Conservation (phyloP, 2,797 vertebrate genomes). For the Lycodopsis pacificus region DNA sequence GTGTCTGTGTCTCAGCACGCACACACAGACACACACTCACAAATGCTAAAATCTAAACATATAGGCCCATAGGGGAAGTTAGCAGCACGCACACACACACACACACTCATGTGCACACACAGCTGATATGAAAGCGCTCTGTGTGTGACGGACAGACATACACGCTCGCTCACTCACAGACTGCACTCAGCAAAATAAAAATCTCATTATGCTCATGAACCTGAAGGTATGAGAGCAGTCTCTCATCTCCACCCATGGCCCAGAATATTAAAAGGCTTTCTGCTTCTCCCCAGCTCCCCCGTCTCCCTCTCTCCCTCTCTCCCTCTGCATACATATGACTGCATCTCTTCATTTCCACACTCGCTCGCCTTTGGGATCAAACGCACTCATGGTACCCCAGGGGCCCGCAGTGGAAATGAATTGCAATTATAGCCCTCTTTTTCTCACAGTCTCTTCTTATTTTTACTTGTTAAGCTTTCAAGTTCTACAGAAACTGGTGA, state of each 20-base stretch:
- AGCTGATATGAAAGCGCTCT: constrained; percentile 46
- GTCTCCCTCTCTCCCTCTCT: constrained; percentile 35
- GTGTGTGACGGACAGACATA: constrained; percentile 30
- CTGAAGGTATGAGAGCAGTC: constrained; percentile 84
- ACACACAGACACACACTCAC: constrained; percentile 41
- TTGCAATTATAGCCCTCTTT: constrained; percentile 87
- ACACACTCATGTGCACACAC: constrained; percentile 9
- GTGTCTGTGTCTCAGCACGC: constrained; percentile 22
- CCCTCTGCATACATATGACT: constrained; percentile 72
- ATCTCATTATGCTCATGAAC: constrained; percentile 85
- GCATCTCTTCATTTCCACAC: constrained; percentile 68
- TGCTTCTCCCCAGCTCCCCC: constrained; percentile 44
- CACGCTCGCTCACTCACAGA: constrained; percentile 43
- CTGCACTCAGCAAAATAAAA: constrained; percentile 79
- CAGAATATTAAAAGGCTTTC: constrained; percentile 82
- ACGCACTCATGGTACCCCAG: constrained; percentile 66
- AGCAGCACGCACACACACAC: constrained; percentile 28
- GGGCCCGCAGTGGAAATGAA: constrained; percentile 86
- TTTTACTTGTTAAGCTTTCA: constrained; percentile 49
- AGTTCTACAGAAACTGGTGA: neutral
- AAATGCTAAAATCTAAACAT: constrained; percentile 38
- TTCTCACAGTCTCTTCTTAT: constrained; percentile 67
- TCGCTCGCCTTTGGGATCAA: constrained; percentile 78
- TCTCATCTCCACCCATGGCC: constrained; percentile 80
- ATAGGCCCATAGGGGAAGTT: constrained; percentile 18